Conservation (phyloP, 2,888 invertebrate species). For the Meta bourneti region DNA sequence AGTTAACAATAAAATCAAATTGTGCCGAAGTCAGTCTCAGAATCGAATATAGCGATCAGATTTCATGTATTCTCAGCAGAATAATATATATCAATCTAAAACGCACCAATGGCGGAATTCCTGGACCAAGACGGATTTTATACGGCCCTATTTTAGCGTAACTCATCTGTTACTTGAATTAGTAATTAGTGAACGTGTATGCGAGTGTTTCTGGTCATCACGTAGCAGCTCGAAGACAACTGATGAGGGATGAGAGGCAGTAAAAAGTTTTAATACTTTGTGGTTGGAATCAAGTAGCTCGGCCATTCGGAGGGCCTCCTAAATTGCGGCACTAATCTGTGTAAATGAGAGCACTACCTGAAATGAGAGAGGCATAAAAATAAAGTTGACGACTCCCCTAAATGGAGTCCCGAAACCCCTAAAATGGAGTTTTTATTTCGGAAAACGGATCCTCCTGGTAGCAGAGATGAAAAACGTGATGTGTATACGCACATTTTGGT, state of each 20-base stretch:
- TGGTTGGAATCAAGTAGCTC: no score
- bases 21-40: background rate
- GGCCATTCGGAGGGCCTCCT: background rate
- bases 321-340: conserved; percentile 25
- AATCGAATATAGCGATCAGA: no score
- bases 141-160: no score
- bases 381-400: conserved; percentile 9
- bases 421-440: conserved; percentile 18
- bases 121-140: no score
- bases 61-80: no score
- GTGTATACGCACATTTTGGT: background rate
- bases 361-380: background rate
- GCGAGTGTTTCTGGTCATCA: no score
- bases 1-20: background rate
- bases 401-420: conserved; percentile 2
- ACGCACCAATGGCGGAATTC: no score
- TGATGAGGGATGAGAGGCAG: background rate
- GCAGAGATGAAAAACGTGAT: conserved; percentile 1
- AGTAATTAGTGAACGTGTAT: no score
- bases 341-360: background rate
- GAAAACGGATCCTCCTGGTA: background rate
- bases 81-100: no score
- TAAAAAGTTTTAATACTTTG: conserved; percentile 17
- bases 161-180: no score
- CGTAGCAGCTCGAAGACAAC: background rate